These are phyloP conservation scores for Ceramica pisi DNA, from an alignment of 2,888 invertebrate genomes.

Conservation along the genomic window DNA sequence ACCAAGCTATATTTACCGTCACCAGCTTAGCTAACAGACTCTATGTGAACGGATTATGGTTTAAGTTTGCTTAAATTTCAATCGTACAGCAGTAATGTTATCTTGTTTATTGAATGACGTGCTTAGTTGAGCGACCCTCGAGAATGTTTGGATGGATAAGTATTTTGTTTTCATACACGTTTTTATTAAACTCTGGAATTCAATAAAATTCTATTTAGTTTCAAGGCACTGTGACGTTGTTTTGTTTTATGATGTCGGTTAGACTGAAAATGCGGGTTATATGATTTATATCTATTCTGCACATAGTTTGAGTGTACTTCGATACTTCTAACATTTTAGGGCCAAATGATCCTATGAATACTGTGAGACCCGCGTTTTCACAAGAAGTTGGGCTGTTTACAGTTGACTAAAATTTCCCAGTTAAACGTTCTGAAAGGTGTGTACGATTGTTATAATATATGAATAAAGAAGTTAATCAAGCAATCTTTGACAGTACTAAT, in stretches of 20 bases:
- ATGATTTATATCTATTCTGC: neutral
- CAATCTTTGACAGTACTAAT: too few relatives aligned
- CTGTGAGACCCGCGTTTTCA: too few relatives aligned
- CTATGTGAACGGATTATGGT: conserved; percentile 31
- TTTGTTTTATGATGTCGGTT: conserved; percentile 9
- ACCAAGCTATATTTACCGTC: conserved; percentile 30
- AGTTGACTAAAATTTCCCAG: too few relatives aligned
- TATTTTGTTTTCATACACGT: conserved; percentile 49
- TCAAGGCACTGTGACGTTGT: conserved; percentile 5
- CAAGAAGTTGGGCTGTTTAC: too few relatives aligned
- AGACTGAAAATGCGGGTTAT: neutral
- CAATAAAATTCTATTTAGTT: conserved; percentile 7
- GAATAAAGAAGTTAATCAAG: too few relatives aligned
- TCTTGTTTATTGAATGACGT: conserved; percentile 52
- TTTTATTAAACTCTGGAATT: conserved; percentile 36
- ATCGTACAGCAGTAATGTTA: conserved; percentile 1
- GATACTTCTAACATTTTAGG: neutral
- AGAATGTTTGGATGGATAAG: conserved; percentile 56
- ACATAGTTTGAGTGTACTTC: neutral
- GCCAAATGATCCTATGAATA: neutral
- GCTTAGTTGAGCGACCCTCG: conserved; percentile 53
- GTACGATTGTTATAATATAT: too few relatives aligned
- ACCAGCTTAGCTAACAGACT: neutral
- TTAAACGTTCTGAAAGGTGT: too few relatives aligned
- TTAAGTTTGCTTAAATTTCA: conserved; percentile 27